Base-by-base conservation (phyloP, 2,888 invertebrate species). In the Gari tellinella region DNA sequence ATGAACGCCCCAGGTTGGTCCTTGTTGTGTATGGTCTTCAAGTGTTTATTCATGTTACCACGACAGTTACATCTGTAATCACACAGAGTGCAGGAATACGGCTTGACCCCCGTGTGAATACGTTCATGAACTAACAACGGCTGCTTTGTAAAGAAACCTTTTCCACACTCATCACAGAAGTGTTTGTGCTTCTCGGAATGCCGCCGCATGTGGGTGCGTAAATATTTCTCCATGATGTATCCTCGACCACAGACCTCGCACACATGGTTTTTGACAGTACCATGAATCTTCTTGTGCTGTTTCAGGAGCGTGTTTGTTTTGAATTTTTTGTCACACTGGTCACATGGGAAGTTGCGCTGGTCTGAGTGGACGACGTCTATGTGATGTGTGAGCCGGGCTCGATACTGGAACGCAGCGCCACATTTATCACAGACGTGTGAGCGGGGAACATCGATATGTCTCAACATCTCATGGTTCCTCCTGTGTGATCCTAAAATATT, bases 401-500 rank as follows among this genome's bases (percentile, higher is more conserved):
- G 45, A n/a, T 48, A 51, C 41, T 60, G 45, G 23, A 60, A 60
- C 2, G 60, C 38, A 15, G 60, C 60, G 12, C 60, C 60, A 60
- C 60, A 60, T 49, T 49, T 60, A 12, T 60, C 49, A 17, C 60
- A 60, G 12, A 60, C 49, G 40, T 40, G 41, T 4, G 48, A 21
- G 7, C 40, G n/a, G 4, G 60, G 49, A 8, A 49, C 49, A 15
- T 60, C 41, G 1, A 40, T 37, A 26, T 60, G 60, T 23, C 23
- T 48, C 5, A 38, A 17, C 7, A 48, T 46, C 41, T 60, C 60
- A 25, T 60, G 60, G 60, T 48, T 60, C 31, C 48, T 37, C n/a
- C 37, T n/a, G n/a, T 38, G 38, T 2, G 57, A 57, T 7, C 45
- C 57, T 57, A 45, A n/a, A 57, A 57, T 12, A 23, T 31, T 31